Conservation (phyloP, 2,888 invertebrate species). For the Eupithecia insigniata region DNA sequence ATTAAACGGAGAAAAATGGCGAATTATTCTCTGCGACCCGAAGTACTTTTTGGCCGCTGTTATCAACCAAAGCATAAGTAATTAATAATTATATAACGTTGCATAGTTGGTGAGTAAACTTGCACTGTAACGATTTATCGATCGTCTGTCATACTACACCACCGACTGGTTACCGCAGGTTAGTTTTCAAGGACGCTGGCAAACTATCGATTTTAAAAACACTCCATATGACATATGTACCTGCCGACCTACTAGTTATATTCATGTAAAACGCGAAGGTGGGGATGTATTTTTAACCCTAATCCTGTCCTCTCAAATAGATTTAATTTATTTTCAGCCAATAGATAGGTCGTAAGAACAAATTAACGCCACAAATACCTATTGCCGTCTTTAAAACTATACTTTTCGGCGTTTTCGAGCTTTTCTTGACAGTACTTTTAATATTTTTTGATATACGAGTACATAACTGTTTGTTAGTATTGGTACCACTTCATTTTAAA, state of each 20-base stretch:
- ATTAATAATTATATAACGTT: not conserved
- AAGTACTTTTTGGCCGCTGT: not conserved
- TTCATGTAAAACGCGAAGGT: not conserved
- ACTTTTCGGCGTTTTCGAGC: not conserved
- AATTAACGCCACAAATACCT: not conserved
- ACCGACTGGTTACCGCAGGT: conserved; percentile 12
- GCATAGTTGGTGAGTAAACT: conserved; percentile 22
- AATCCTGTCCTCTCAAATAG: not conserved
- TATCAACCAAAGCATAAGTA: not conserved
- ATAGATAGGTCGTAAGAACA: not conserved
- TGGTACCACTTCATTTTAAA: not conserved
- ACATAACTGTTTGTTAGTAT: not conserved
- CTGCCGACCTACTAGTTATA: not conserved
- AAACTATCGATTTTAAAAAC: conserved; percentile 30
- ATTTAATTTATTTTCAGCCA: not conserved
- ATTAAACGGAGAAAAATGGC: not conserved
- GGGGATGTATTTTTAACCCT: not conserved
- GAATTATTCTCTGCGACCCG: not conserved
- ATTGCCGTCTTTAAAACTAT: not conserved
- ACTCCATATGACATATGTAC: not conserved
- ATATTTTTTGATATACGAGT: not conserved
- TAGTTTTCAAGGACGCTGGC: conserved; percentile 34
- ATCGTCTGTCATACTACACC: conserved; percentile 24
- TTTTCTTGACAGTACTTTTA: not conserved
- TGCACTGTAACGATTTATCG: conserved; percentile 35